Evolutionary conservation across 92 coral and sea anemone species (phyloP), one percentile per base, ranked within the genome.

Genomic region (Montipora capitata): DNA sequence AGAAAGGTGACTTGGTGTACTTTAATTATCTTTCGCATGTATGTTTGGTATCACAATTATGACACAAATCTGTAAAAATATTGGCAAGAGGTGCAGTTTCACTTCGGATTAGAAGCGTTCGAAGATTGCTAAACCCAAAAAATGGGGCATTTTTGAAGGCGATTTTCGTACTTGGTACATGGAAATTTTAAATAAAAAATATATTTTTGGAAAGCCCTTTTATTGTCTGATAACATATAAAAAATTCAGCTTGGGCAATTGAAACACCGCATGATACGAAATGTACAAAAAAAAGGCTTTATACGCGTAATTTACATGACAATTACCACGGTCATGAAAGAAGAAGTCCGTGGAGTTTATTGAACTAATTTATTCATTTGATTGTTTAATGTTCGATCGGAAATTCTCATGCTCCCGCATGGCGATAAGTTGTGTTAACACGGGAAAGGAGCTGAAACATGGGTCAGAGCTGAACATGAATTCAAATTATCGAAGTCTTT

Each of bases 31-130:
- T 68, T 68, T 68, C 8, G 14, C 48, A 18, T 68, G 10, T 11
- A 68, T 68, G 42, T 68, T 68, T 68, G 72, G 72, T 68, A 68
- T 68, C 72, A 18, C 72, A 68, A 68, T 3, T 68, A 18, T 45
- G 35, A 68, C 72, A 68, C 42, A 35, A 68, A 68, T 7, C 40
- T 68, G 48, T 38, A 68, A 68, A 68, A 68, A 68, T 61, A 6
- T 68, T 35, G 43, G 9, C 43, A 68, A 68, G 72, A 68, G 6
- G 43, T 18, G 43, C 43, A 68, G 2, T 68, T 68, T 20, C 43
- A 20, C 72, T 68, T 68, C 43, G 3, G 52, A 48, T 48, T 48
- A 48, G 52, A 48, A 48, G 52, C 0, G 52, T 2, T 0, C 0
- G 10, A 48, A 48, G 52, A 48, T 48, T 48, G 52, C 6, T 10